Percentiles rank a stretch among this genome's conserved stretches.
phyloP scores from a whole-genome alignment of 2,113 vertebrate species.

The Halichoeres trimaculatus region DNA sequence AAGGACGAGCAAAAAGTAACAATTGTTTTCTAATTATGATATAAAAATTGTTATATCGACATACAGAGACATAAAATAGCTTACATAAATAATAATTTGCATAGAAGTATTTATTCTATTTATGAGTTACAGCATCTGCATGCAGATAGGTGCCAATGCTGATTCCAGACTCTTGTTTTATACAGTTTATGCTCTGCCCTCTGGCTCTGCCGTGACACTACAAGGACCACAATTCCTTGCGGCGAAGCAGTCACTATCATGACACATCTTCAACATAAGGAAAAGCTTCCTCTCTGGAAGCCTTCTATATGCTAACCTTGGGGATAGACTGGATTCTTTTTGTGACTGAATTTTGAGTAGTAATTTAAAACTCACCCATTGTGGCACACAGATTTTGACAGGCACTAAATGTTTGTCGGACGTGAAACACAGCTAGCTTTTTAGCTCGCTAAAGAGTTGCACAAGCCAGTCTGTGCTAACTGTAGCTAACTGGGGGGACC shows the following conservation, averaged over 20 bases:
- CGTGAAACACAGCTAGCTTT: conserved; percentile 23
- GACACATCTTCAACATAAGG: conserved; percentile 76
- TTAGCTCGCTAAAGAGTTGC: conserved; percentile 40
- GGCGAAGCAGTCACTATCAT: conserved; percentile 62
- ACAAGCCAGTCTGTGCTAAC: conserved; percentile 62
- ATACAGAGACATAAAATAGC: too few relatives aligned
- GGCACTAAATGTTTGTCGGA: not conserved
- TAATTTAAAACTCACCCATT: not conserved
- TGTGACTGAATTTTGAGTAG: conserved; percentile 16
- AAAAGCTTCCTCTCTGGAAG: conserved; percentile 67
- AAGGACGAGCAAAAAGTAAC: too few relatives aligned
- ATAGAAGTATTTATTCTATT: too few relatives aligned
- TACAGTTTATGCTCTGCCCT: too few relatives aligned
- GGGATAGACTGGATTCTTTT: conserved; percentile 36
- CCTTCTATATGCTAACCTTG: conserved; percentile 64
- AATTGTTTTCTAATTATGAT: too few relatives aligned
- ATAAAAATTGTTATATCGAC: too few relatives aligned
- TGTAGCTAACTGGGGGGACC: conserved; percentile 54
- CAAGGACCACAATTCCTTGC: conserved; percentile 78
- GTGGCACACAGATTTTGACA: not conserved
- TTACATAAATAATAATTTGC: too few relatives aligned
- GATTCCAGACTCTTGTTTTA: too few relatives aligned
- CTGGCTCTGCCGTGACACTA: conserved; percentile 57
- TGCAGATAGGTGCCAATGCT: too few relatives aligned
- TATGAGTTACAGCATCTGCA: too few relatives aligned